Evolutionary conservation across 1,140 invertebrate genomes (phyloP), one percentile per base, ranked within the genome.

Genomic region (Ips typographus): DNA sequence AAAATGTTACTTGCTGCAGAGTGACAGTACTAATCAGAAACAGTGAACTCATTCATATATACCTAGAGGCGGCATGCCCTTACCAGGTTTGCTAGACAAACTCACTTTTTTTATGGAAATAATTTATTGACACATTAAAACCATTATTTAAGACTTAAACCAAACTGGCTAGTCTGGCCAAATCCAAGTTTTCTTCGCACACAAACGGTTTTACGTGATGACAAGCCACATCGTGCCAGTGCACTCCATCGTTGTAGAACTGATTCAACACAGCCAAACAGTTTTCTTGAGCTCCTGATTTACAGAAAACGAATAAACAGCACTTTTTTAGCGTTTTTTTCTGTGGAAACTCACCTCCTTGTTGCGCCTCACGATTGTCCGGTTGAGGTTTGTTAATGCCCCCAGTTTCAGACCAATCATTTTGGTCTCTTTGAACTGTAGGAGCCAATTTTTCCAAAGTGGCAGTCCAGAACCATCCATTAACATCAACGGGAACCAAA

Each of bases 381-480:
- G 92, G 92, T 77, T 94, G 92, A 37, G 91, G 90, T 81, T 87
- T 86, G 8, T 89, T 88, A 75, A 91, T 88, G 64, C 90, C 91
- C 70, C 92, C 92, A 64, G 82, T 90, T 73, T 88, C 86, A 2
- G 91, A 93, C 92, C 92, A 94, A 76, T 93, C 91, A 73, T 92
- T 92, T 78, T 91, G 89, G 22, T 83, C 83, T 38, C 90, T 85
- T 76, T 92, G 88, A 53, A 84, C 90, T 36, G 89, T 90, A 36
- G 91, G 90, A 1, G 90, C 88, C 69, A 93, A 79, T 78, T 92
- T 93, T 78, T 91, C 89, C 22, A 92, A 84, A 68, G 89, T 90
- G 3, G 90, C 91, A 8, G 91, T 92, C 92, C 92, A 94, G 84
- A 94, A 94, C 92, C 92, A 94, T 22, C 91, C 92, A 73, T 93